Evolutionary conservation across 2,113 vertebrate genomes (phyloP).

Genomic region (Microcebus tavaratra): DNA sequence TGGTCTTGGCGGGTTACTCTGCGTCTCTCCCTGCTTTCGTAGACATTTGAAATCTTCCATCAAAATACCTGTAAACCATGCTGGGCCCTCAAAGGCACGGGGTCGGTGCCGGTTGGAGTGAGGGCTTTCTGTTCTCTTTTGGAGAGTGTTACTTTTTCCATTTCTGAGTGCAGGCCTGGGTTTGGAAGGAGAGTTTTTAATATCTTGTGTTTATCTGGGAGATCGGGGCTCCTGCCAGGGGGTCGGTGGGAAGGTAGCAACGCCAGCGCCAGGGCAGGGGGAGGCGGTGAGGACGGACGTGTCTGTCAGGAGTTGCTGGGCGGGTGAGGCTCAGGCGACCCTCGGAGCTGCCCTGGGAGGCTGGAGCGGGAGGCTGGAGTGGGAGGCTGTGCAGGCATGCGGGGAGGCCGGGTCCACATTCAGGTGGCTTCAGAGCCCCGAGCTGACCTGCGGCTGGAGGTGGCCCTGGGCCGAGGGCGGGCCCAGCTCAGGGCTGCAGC

Average conservation of each 20-base stretch:
- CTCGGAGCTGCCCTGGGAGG: background rate
- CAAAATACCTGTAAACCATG: background rate
- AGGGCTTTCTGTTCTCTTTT: background rate
- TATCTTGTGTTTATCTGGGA: background rate
- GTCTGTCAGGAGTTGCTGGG: background rate
- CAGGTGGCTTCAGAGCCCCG: background rate
- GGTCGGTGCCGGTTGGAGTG: background rate
- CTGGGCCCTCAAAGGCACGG: background rate
- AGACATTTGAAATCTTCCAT: background rate
- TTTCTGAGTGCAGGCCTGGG: background rate
- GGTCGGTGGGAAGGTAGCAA: background rate
- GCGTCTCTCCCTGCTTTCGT: background rate
- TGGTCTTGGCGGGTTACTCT: background rate
- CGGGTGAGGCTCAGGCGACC: fast-evolving
- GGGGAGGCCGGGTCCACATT: background rate
- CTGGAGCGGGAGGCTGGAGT: background rate
- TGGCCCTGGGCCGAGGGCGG: fast-evolving
- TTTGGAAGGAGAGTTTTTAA: background rate
- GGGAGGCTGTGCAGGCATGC: background rate
- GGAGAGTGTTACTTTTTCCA: background rate
- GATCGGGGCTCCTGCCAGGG: background rate
- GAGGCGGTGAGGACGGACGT: no score
- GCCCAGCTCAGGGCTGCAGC: background rate
- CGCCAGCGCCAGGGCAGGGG: fast-evolving
- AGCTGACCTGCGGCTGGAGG: background rate